Evolutionary conservation across 2,113 vertebrate species (phyloP).

Genomic region (Notiomystis cincta): DNA sequence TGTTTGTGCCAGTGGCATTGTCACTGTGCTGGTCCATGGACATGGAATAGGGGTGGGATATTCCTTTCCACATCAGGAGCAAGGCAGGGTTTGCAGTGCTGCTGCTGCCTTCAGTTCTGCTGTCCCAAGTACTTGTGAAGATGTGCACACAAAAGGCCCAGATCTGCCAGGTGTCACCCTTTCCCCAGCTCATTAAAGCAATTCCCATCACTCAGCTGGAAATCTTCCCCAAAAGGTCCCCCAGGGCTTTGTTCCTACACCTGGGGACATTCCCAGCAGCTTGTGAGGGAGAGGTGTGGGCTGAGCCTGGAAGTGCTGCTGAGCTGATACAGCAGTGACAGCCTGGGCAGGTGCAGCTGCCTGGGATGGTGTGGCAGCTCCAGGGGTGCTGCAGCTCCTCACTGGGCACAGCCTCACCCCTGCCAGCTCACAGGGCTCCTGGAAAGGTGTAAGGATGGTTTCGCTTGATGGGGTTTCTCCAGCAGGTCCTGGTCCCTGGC

Average conservation of each 20-base stretch:
- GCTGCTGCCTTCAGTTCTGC: neutral
- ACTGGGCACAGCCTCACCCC: accelerated
- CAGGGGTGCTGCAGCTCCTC: neutral
- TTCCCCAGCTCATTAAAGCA: neutral
- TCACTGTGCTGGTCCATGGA: neutral
- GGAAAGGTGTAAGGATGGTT: neutral
- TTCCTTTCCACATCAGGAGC: neutral
- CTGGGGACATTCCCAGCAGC: neutral
- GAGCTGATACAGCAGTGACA: neutral
- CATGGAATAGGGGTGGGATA: neutral
- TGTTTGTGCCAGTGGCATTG: neutral
- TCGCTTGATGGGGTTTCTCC: neutral
- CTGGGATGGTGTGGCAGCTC: neutral
- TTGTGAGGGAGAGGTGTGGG: neutral
- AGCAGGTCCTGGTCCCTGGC: neutral
- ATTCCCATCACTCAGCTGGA: neutral
- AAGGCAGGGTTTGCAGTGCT: neutral
- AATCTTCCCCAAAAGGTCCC: neutral
- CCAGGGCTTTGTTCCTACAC: neutral
- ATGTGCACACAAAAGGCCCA: neutral
- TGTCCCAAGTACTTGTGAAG: accelerated
- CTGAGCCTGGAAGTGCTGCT: neutral
- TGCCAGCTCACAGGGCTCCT: neutral
- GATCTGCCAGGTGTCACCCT: neutral
- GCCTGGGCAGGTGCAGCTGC: neutral